Conservation (phyloP, 2,113 vertebrate species). For the Ifrita kowaldi region DNA sequence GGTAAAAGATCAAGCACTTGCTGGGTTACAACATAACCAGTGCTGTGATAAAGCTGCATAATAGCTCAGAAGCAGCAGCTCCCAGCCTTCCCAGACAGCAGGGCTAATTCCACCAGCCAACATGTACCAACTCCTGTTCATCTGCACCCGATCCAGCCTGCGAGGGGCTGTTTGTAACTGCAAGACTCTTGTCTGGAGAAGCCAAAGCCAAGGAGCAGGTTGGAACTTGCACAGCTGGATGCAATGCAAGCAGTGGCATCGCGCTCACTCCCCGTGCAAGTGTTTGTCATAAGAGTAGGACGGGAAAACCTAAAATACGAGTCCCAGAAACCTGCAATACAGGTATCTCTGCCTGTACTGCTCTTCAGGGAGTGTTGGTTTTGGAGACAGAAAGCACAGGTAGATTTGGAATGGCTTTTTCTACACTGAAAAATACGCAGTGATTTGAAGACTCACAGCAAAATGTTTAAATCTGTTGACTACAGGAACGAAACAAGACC, state of each 20-base stretch:
- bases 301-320: conserved; percentile 26
- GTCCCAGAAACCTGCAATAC: conserved; percentile 49
- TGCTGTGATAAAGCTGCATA: not conserved
- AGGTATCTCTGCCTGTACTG: conserved; percentile 14
- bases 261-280: not conserved
- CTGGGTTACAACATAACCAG: conserved; percentile 23
- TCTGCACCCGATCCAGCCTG: not conserved
- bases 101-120: not conserved
- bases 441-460: not conserved
- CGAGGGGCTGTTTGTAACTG: not conserved
- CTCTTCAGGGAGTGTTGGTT: conserved; percentile 9
- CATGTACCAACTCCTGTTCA: not conserved
- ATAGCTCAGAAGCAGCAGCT: not conserved
- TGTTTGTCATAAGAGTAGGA: conserved; percentile 18
- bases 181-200: not conserved
- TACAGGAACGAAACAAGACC: not conserved
- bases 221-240: not conserved
- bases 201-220: not conserved
- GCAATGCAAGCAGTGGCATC: not conserved
- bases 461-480: not conserved
- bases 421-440: rapidly evolving
- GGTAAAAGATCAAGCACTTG: conserved; percentile 34
- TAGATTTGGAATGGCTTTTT: not conserved
- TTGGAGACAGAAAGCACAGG: not conserved
- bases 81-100: not conserved